A percentile compares a stretch with the other conserved stretches of the same genome.
These are phyloP conservation scores for Eurypyga helias DNA, from an alignment of 2,113 vertebrate genomes.

Conservation along the genomic window DNA sequence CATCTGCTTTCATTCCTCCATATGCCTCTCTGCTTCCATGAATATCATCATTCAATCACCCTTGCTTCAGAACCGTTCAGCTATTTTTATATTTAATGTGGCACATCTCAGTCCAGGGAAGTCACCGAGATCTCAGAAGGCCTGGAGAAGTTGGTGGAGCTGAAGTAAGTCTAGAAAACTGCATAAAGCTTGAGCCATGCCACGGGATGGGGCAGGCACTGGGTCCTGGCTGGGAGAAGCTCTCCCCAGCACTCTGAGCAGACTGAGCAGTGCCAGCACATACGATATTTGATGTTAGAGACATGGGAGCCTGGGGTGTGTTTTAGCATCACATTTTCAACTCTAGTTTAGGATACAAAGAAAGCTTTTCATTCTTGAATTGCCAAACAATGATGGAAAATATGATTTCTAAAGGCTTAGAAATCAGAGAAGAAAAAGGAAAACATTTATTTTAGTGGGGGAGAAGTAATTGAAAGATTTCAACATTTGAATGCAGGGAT, in stretches of 20 bases:
- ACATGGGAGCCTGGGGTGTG: too few relatives aligned
- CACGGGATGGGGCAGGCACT: background rate
- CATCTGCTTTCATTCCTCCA: background rate
- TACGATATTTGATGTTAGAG: rapidly evolving
- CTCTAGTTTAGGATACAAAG: background rate
- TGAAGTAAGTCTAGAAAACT: background rate
- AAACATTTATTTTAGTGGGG: background rate
- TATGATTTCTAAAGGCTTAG: background rate
- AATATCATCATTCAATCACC: background rate
- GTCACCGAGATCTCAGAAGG: background rate
- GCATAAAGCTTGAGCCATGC: background rate
- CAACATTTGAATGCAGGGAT: background rate
- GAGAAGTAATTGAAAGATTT: background rate
- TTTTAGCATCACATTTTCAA: background rate
- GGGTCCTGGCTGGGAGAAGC: background rate
- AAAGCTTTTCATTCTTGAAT: background rate
- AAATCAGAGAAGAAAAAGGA: background rate
- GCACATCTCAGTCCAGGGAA: background rate
- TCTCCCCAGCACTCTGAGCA: rapidly evolving
- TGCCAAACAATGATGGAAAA: background rate
- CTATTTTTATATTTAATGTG: background rate
- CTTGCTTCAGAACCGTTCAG: background rate
- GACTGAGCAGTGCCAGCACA: too few relatives aligned
- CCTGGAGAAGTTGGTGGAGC: background rate
- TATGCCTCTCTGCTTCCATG: background rate